These are phyloP conservation scores for Spinus pinus DNA, from an alignment of 2,797 vertebrate genomes.

Conservation along the genomic window DNA sequence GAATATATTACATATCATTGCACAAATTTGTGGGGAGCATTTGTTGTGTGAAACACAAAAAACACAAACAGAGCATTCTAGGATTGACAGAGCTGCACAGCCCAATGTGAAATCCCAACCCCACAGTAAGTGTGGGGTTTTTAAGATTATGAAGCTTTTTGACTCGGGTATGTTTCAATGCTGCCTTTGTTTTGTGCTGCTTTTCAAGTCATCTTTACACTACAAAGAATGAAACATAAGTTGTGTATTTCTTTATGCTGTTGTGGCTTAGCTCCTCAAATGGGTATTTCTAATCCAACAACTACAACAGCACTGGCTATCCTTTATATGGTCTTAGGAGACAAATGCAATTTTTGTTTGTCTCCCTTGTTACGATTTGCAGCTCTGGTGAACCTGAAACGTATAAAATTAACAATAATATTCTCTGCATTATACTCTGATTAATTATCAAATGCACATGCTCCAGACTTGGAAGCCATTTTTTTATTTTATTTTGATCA, in stretches of 20 bases:
- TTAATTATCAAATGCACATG: background rate
- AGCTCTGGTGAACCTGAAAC: background rate
- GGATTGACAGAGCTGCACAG: background rate
- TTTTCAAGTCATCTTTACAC: background rate
- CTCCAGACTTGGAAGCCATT: background rate
- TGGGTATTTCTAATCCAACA: background rate
- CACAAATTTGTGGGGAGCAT: background rate
- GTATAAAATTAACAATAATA: background rate
- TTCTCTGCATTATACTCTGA: background rate
- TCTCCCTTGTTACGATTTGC: background rate
- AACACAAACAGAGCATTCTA: background rate
- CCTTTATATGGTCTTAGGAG: background rate
- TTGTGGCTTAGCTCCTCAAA: background rate
- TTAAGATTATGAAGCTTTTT: background rate
- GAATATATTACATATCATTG: conserved; percentile 7
- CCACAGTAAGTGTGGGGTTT: background rate
- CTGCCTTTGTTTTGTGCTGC: background rate
- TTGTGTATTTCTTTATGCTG: background rate
- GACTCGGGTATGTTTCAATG: background rate
- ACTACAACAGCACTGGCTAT: background rate
- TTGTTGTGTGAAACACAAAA: background rate
- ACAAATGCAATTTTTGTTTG: background rate
- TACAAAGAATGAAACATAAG: background rate
- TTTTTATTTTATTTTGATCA: background rate
- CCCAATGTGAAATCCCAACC: background rate